A percentile compares a stretch with the other conserved stretches of the same genome.
Evolutionary conservation across 2,113 vertebrate genomes (phyloP).

Genomic region (Gopherus flavomarginatus): DNA sequence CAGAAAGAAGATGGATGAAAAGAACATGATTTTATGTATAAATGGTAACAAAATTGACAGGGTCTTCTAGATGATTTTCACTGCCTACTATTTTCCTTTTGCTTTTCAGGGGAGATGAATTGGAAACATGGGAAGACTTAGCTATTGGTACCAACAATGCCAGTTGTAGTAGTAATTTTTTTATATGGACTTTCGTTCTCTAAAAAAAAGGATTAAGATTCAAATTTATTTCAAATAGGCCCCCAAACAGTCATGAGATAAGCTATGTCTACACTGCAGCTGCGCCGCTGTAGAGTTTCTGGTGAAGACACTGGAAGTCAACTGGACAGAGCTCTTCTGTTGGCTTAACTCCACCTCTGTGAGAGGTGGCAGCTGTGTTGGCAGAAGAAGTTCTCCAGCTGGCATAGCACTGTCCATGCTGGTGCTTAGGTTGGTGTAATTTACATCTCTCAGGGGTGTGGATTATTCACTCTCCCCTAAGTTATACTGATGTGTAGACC

Average conservation of each 20-base stretch:
- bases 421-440: neutral
- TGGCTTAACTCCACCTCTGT: neutral
- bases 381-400: neutral
- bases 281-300: neutral
- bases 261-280: neutral
- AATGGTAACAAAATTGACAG: neutral
- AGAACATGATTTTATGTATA: rapidly evolving
- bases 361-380: neutral
- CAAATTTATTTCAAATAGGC: neutral
- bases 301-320: neutral
- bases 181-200: neutral
- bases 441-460: neutral
- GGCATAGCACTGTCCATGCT: neutral
- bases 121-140: neutral
- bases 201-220: neutral
- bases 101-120: neutral
- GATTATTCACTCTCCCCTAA: neutral
- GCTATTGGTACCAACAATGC: neutral
- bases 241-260: neutral
- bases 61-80: neutral
- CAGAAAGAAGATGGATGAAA: neutral
- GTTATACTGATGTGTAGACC: neutral
- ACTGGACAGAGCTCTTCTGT: neutral
- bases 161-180: neutral
- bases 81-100: neutral